Percentiles rank a stretch among this genome's conserved stretches.
These are phyloP conservation scores for Adelges cooleyi DNA, from an alignment of 1,140 invertebrate species.

Conservation along the genomic window DNA sequence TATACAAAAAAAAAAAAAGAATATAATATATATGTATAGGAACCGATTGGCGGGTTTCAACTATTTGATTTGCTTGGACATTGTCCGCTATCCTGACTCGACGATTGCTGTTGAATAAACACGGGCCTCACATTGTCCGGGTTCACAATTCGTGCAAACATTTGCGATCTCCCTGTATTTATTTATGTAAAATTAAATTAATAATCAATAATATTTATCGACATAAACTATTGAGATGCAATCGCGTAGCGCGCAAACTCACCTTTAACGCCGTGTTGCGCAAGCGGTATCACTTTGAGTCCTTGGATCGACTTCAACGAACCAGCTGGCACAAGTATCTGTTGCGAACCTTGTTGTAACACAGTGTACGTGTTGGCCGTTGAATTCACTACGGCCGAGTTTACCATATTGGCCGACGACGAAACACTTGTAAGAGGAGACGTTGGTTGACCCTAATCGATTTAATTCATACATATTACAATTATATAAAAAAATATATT, in stretches of 20 bases:
- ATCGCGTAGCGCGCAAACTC: too few relatives aligned
- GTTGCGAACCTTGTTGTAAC: constrained; percentile 39
- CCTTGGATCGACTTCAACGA: constrained; percentile 53
- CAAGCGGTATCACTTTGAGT: constrained; percentile 52
- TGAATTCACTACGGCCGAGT: background rate
- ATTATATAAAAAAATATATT: too few relatives aligned
- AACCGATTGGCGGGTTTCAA: constrained; percentile 6
- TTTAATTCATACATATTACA: too few relatives aligned
- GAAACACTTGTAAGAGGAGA: background rate
- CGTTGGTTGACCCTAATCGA: constrained; percentile 4
- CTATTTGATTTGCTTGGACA: constrained; percentile 18
- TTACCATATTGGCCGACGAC: background rate
- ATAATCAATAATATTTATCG: too few relatives aligned
- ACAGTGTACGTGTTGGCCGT: constrained; percentile 30
- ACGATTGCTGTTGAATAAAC: constrained; percentile 18
- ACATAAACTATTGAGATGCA: too few relatives aligned
- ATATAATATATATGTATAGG: constrained; percentile 24
- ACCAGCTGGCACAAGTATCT: constrained; percentile 46
- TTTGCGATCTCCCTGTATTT: constrained; percentile 25
- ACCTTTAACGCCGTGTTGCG: constrained; percentile 33
- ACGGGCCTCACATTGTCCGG: constrained; percentile 31
- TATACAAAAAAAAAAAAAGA: constrained; percentile 8
- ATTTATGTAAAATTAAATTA: too few relatives aligned
- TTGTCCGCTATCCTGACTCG: background rate
- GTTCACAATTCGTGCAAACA: constrained; percentile 31